Base-by-base conservation (phyloP, 2,113 vertebrate species). In the Syngnathus floridae region DNA sequence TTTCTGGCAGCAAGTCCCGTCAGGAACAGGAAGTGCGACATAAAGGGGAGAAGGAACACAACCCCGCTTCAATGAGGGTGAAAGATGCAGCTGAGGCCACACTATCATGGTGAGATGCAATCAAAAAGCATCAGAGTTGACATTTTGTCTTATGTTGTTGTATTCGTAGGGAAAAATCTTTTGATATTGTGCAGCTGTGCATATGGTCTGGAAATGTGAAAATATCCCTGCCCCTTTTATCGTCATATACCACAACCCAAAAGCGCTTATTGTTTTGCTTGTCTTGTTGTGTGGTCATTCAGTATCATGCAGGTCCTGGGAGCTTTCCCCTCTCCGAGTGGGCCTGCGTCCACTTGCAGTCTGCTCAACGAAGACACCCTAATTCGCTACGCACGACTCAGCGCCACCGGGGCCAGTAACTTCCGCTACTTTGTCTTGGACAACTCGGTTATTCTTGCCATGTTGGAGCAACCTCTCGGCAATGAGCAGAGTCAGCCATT, bases 271-370 rank as follows among this genome's bases (percentile, higher is more conserved):
- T 21, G 1, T 22, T 22, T 35, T 70, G 35, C 62, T 31, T 46
- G 22, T 67, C 48, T 59, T 65, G 6, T 49, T 48, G 17, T 64
- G 49, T 76, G 80, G 82, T 67, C 52, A 68, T 78, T 77, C 79
- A 98, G 95, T 80, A 97, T 98, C 80, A 98, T 98, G 95, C 95
- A 98, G 91, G 87, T 95, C 70, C 90, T 97, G 76, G 95, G 94
- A 40, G 95, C 95, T 5, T 98, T 97, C 86, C 95, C 95, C 49
- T 95, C 95, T 71, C 95, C 95, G 36, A 97, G 95, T 40, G 95
- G 95, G 46, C 92, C 95, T n/a, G 91, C 95, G 10, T 98, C 95
- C 78, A 94, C 93, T 66, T 98, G 95, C 89, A 98, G 95, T 88
- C 86, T 98, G 66, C 93, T 98, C 77, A 98, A 98, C 70, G 95